phyloP scores from a whole-genome alignment of 2,797 vertebrate species.

The Caiman crocodilus region DNA sequence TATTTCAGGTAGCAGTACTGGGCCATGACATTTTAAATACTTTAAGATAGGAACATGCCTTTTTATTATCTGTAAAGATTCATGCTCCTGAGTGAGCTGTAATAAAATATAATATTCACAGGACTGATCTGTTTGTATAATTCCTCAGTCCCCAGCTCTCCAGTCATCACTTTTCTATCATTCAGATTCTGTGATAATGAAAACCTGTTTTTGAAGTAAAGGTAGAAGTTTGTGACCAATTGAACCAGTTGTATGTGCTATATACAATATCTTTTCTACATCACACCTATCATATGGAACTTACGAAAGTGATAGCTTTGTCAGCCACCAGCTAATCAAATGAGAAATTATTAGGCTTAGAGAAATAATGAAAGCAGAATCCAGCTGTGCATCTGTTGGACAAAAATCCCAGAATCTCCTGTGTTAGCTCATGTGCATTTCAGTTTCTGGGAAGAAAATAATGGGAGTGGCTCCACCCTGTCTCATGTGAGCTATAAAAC shows the following conservation, averaged over 20 bases:
- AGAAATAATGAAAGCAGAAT: constrained; percentile 74
- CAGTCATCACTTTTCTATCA: neutral
- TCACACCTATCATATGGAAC: constrained; percentile 51
- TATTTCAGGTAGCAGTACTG: neutral
- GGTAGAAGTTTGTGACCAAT: constrained; percentile 17
- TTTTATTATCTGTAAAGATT: neutral
- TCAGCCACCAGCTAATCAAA: constrained; percentile 70
- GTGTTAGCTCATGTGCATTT: constrained; percentile 69
- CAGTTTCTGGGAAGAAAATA: constrained; percentile 78
- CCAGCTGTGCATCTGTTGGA: constrained; percentile 72
- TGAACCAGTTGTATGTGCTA: neutral
- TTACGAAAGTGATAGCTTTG: constrained; percentile 68
- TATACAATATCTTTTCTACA: neutral
- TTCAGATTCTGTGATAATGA: neutral
- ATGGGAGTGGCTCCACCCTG: constrained; percentile 76
- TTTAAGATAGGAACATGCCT: neutral
- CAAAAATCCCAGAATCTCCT: constrained; percentile 70
- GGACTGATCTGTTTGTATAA: neutral
- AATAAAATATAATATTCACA: neutral
- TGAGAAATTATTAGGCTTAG: constrained; percentile 70
- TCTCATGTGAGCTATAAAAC: constrained; percentile 76
- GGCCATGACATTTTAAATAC: neutral
- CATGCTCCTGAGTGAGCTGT: rapidly evolving
- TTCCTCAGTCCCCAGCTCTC: neutral
- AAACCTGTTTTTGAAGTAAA: constrained; percentile 35